These are phyloP conservation scores for Centruroides sculpturatus DNA, from an alignment of 1,140 invertebrate genomes.

Conservation along the genomic window DNA sequence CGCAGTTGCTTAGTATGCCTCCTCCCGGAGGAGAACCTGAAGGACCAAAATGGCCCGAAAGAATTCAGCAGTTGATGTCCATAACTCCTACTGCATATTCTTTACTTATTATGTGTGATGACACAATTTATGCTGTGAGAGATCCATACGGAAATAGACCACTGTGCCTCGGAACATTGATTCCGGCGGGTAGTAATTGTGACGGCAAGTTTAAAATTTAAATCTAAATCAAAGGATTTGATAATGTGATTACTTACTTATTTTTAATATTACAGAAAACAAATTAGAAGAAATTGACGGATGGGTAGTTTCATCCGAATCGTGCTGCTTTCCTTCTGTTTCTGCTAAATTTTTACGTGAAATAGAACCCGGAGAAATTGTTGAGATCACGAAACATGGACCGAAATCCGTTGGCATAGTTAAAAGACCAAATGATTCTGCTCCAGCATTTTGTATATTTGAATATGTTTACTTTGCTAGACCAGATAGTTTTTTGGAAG, in stretches of 20 bases:
- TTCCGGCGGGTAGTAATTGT: neutral
- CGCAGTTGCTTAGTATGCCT: constrained; percentile 81
- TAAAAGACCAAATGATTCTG: constrained; percentile 38
- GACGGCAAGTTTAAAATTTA: neutral
- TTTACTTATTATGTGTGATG: constrained; percentile 81
- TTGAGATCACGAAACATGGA: constrained; percentile 74
- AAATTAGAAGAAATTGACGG: constrained; percentile 34
- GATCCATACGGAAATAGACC: constrained; percentile 95
- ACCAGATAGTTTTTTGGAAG: constrained; percentile 68
- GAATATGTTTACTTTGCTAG: constrained; percentile 98
- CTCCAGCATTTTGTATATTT: constrained; percentile 92
- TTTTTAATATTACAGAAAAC: too few relatives aligned
- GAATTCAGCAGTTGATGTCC: constrained; percentile 83
- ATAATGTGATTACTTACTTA: too few relatives aligned
- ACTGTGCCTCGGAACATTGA: constrained; percentile 57
- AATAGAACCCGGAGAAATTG: constrained; percentile 83
- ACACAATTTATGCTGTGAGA: constrained; percentile 83
- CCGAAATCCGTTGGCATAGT: constrained; percentile 74
- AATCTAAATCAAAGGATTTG: too few relatives aligned
- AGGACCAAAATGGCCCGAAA: constrained; percentile 76
- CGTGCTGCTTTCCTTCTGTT: constrained; percentile 89
- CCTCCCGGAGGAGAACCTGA: constrained; percentile 72
- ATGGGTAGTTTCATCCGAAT: constrained; percentile 93
- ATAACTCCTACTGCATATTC: constrained; percentile 83
- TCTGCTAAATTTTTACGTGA: constrained; percentile 76